phyloP scores from a whole-genome alignment of 1,140 invertebrate genomes.

The Geopemphigus sp. region DNA sequence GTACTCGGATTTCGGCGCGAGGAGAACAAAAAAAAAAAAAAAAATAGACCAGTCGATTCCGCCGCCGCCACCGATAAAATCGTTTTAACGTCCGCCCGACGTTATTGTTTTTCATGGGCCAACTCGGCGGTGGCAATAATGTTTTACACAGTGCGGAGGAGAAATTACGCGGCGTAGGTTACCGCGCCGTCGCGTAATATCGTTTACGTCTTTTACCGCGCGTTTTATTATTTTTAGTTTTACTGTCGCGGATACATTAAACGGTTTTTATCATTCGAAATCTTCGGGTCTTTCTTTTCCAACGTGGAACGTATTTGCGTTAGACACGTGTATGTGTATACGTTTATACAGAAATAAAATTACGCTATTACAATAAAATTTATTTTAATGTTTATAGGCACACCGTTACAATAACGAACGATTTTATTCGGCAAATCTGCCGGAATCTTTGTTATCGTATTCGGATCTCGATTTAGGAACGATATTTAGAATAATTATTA shows the following conservation, averaged over 20 bases:
- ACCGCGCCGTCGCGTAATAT: not conserved
- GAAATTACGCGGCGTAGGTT: not conserved
- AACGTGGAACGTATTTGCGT: not conserved
- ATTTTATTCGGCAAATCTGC: not conserved
- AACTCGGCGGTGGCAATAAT: too few species aligned
- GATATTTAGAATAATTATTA: too few species aligned
- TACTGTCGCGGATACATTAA: not conserved
- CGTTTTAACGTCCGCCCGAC: too few species aligned
- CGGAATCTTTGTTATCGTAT: not conserved
- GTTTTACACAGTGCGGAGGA: not conserved
- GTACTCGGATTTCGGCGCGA: too few species aligned
- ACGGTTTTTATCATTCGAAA: slow-evolving; percentile 15
- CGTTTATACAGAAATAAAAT: not conserved
- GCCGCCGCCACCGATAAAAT: too few species aligned
- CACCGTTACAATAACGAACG: not conserved
- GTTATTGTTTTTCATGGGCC: too few species aligned
- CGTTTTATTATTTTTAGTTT: slow-evolving; percentile 24
- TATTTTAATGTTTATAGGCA: not conserved
- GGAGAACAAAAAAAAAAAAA: too few species aligned
- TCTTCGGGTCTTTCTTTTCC: not conserved
- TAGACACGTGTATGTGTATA: not conserved
- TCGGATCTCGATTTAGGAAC: too few species aligned
- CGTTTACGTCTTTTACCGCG: slow-evolving; percentile 8
- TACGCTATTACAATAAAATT: not conserved
- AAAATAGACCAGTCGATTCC: too few species aligned